Evolutionary conservation across 2,113 vertebrate genomes (phyloP).

Genomic region (Corynorhinus townsendii): DNA sequence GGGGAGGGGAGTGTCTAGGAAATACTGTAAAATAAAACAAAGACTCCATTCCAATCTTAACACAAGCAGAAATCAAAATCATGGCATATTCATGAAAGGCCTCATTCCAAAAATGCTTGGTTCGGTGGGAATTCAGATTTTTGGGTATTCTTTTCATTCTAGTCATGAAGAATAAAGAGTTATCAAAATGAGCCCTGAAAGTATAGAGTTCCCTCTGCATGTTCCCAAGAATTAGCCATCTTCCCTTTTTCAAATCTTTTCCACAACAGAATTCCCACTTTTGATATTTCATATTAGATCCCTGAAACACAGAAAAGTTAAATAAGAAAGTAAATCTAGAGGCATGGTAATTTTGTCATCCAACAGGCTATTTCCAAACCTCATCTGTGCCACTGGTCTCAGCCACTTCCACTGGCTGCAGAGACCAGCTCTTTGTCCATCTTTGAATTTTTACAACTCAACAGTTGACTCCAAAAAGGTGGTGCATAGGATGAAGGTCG

Average conservation of each 20-base stretch:
- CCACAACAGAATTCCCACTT: slow-evolving; percentile 1
- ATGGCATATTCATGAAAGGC: slow-evolving; percentile 41
- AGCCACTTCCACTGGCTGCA: too few relatives aligned
- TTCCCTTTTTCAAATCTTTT: background rate
- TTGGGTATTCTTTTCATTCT: slow-evolving; percentile 40
- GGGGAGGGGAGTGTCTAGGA: background rate
- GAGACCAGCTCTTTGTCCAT: background rate
- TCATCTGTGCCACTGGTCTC: background rate
- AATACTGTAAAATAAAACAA: slow-evolving; percentile 57
- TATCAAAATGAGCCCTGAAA: background rate
- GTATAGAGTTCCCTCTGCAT: background rate
- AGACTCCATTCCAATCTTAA: slow-evolving; percentile 41
- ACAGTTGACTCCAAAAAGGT: background rate
- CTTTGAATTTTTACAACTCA: background rate
- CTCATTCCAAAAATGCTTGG: slow-evolving; percentile 60
- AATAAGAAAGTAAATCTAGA: background rate
- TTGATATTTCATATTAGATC: background rate
- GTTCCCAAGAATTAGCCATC: background rate
- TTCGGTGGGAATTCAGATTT: slow-evolving; percentile 54
- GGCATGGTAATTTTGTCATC: background rate
- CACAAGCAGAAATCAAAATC: slow-evolving; percentile 60
- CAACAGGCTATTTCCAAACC: background rate
- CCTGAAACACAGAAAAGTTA: background rate
- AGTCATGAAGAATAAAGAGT: slow-evolving; percentile 1
- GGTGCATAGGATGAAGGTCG: background rate